Evolutionary conservation across 2,797 vertebrate species (phyloP).

Genomic region (Pteronotus mesoamericanus): DNA sequence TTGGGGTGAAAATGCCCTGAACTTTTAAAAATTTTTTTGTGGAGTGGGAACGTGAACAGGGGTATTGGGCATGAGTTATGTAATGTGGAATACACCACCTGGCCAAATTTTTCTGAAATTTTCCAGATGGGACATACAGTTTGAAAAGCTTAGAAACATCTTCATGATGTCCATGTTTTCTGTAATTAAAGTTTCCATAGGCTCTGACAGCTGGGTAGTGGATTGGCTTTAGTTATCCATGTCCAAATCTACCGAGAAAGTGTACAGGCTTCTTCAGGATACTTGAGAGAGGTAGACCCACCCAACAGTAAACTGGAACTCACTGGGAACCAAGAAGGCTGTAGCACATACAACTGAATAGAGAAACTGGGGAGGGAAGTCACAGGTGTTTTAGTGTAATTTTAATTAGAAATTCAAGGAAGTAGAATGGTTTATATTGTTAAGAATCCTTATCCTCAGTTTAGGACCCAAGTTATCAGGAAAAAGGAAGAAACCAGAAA

Average conservation of each 20-base stretch:
- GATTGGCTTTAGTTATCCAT: not conserved
- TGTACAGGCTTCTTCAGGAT: not conserved
- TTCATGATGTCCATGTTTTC: conserved; percentile 38
- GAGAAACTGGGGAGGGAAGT: not conserved
- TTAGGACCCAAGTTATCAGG: not conserved
- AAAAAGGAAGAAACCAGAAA: not conserved
- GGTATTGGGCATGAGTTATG: not conserved
- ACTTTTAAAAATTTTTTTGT: not conserved
- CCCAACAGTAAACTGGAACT: not conserved
- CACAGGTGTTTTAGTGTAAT: not conserved
- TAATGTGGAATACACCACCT: not conserved
- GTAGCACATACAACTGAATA: not conserved
- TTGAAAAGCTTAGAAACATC: conserved; percentile 39
- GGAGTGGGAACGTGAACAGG: conserved; percentile 6
- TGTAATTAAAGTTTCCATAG: conserved; percentile 28
- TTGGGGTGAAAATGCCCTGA: conserved; percentile 34
- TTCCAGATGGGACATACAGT: not conserved
- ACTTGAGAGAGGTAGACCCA: not conserved
- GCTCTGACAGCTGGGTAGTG: conserved; percentile 32
- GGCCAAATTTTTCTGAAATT: conserved; percentile 12
- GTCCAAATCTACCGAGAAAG: not conserved
- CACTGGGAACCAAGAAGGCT: not conserved
- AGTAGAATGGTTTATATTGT: not conserved
- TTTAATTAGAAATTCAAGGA: not conserved
- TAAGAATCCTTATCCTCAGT: not conserved